A percentile compares a stretch with the other conserved stretches of the same genome.
These are phyloP conservation scores for Arenaria interpres DNA, from an alignment of 2,113 vertebrate species.

Conservation along the genomic window DNA sequence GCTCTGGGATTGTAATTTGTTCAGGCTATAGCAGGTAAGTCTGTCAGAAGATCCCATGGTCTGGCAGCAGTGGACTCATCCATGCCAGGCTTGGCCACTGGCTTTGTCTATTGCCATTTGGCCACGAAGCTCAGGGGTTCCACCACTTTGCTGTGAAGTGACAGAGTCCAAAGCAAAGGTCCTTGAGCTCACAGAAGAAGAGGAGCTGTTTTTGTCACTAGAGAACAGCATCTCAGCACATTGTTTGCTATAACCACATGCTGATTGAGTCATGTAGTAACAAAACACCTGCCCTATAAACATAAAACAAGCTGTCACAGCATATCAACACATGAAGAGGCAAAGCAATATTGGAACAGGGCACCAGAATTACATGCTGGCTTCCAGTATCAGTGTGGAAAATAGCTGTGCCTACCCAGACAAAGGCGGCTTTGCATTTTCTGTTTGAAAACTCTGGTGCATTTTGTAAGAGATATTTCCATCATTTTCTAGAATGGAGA, in stretches of 20 bases:
- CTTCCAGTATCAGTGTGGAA: neutral
- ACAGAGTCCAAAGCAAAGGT: neutral
- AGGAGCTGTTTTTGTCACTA: neutral
- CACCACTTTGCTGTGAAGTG: neutral
- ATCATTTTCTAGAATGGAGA: neutral
- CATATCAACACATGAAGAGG: neutral
- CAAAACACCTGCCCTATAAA: conserved; percentile 8
- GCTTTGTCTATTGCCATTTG: neutral
- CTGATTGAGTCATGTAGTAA: neutral
- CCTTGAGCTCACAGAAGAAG: neutral
- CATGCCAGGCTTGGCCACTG: neutral
- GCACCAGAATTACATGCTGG: neutral
- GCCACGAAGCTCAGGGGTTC: fast-evolving
- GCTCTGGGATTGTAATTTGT: neutral
- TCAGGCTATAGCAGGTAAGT: neutral
- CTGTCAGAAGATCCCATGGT: neutral
- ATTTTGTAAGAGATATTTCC: neutral
- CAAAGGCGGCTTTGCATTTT: neutral
- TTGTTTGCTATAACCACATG: neutral
- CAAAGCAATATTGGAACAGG: neutral
- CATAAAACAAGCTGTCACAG: neutral
- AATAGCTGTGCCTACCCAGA: neutral
- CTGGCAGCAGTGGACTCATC: fast-evolving
- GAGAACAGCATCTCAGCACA: neutral
- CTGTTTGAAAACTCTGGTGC: neutral